A percentile compares a stretch with the other conserved stretches of the same genome.
These are phyloP conservation scores for Sebastes goodei DNA, from an alignment of 2,797 vertebrate species.

Conservation along the genomic window DNA sequence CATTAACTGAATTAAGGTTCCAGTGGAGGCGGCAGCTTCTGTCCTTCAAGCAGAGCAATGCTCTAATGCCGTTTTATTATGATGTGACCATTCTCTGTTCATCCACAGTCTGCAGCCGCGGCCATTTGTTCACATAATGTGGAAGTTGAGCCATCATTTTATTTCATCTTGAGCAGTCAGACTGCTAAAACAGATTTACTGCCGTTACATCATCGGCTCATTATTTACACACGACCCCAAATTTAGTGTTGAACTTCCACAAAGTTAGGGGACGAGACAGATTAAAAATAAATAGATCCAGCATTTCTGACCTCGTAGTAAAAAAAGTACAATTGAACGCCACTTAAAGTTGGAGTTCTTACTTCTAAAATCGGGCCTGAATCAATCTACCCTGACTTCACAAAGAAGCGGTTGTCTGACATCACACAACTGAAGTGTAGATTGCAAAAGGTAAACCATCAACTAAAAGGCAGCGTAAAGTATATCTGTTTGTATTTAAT, in stretches of 20 bases:
- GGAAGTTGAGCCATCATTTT: not conserved
- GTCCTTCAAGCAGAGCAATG: slow-evolving; percentile 16
- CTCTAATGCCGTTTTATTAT: not conserved
- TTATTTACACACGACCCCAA: slow-evolving; percentile 22
- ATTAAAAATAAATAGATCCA: not conserved
- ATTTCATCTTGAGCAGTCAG: not conserved
- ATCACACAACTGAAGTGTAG: too few relatives aligned
- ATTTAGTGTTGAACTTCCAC: not conserved
- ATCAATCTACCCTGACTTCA: not conserved
- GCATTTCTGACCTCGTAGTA: not conserved
- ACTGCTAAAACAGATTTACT: not conserved
- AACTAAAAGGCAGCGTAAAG: too few relatives aligned
- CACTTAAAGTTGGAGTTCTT: not conserved
- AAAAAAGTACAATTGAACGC: not conserved
- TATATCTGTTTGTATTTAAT: too few relatives aligned
- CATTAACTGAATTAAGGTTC: slow-evolving; percentile 50
- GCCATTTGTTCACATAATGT: slow-evolving; percentile 9
- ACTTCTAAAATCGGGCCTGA: not conserved
- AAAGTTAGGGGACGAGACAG: not conserved
- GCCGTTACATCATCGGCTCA: not conserved
- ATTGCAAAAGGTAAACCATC: too few relatives aligned
- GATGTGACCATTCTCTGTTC: not conserved
- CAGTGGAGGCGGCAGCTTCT: slow-evolving; percentile 9
- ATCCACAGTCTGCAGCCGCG: not conserved
- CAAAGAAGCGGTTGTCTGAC: too few relatives aligned